Evolutionary conservation across 2,888 invertebrate species (phyloP), one percentile per base, ranked within the genome.

Genomic region (Macrophya annulata): DNA sequence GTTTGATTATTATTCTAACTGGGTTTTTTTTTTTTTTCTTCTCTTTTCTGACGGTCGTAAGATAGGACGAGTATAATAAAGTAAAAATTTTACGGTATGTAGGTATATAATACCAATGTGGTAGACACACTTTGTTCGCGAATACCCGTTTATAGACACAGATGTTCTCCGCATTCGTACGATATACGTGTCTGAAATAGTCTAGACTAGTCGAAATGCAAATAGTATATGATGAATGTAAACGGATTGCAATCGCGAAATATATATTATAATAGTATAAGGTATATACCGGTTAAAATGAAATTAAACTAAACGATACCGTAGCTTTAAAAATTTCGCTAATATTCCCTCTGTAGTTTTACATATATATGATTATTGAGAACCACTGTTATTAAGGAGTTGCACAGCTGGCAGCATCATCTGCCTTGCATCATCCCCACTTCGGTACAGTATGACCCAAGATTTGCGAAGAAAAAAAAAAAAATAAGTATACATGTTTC

Each of bases 391-490:
- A 83, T 68, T 68, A 68, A 83, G 83, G 83, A 83, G 68, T 68
- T 83, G 83, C 68, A 83, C 83, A 83, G 83, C 83, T 83, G 83
- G 83, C 83, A 65, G 83, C 83, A 83, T 83, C 83, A 83, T 83
- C 83, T 83, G 83, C 83, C 83, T 83, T 83, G 83, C 83, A 83
- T 83, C 83, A 83, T 83, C 62, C 40, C 83, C 65, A 81, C 83
- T 48, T 83, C 48, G 83, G 83, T 83, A 83, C 83, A 83, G 83
- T 83, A 40, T 31, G 81, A 21, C 17, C 48, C n/a, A 51, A 81
- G 40, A 62, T 62, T 81, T 81, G 40, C 59, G 62, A 15, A 68
- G 48, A 31, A 81, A 25, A 68, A 68, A 31, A 83, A 51, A 21
- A 31, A 12, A 0, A 37, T 25, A 68, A 2, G 3, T 21, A 31